phyloP scores from a whole-genome alignment of 2,797 vertebrate species.

The Anguilla anguilla region DNA sequence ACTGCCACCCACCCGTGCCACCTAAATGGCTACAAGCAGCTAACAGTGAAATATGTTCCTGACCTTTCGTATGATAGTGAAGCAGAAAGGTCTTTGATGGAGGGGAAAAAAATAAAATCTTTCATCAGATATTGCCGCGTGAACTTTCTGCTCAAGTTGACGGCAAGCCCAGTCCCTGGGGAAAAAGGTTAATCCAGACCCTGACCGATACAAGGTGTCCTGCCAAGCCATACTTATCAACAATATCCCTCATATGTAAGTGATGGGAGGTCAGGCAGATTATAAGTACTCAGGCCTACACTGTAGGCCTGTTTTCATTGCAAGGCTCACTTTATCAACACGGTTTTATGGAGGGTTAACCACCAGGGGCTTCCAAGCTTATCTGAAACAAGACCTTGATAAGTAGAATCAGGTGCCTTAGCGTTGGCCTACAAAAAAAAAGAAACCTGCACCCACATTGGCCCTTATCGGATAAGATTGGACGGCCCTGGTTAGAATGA shows the following conservation, averaged over 20 bases:
- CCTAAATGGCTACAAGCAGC: background rate
- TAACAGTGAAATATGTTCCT: background rate
- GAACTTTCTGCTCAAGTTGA: background rate
- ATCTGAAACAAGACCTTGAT: background rate
- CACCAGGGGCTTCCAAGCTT: background rate
- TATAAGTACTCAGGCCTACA: background rate
- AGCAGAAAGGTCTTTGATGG: background rate
- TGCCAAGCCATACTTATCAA: background rate
- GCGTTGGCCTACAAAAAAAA: too few species aligned
- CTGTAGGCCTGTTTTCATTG: background rate
- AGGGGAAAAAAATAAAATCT: background rate
- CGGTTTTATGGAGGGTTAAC: background rate
- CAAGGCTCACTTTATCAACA: background rate
- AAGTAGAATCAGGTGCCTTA: background rate
- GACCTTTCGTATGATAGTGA: background rate
- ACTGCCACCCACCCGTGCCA: background rate
- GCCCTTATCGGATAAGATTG: background rate
- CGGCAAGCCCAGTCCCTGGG: too few species aligned
- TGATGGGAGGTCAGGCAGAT: background rate
- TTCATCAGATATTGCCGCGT: background rate
- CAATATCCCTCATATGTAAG: background rate
- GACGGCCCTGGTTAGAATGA: background rate
- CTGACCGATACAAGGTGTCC: background rate
- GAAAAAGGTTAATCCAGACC: background rate
- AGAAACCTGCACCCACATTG: too few species aligned